These are phyloP conservation scores for Gobionotothen gibberifrons DNA, from an alignment of 2,797 vertebrate species.

Conservation along the genomic window DNA sequence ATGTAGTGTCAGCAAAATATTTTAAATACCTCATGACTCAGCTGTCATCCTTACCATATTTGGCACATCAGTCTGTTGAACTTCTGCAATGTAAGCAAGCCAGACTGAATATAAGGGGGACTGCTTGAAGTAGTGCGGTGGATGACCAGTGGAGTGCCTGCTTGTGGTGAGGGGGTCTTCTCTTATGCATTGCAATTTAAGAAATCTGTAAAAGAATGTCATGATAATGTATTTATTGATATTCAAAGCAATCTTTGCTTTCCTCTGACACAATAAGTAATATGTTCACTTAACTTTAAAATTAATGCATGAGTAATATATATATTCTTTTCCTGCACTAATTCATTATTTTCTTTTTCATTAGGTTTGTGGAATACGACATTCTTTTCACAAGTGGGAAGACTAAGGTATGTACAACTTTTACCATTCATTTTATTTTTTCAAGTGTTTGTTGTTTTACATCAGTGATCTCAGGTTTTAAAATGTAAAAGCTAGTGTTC, in stretches of 20 bases:
- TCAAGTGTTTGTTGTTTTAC: not conserved
- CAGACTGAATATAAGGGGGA: constrained; percentile 66
- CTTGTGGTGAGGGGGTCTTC: constrained; percentile 62
- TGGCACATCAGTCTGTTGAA: constrained; percentile 45
- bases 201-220: not conserved
- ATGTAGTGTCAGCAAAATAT: constrained; percentile 37
- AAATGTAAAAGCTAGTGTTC: not conserved
- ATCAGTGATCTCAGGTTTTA: not conserved
- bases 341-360: constrained; percentile 17
- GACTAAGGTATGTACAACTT: constrained; percentile 43
- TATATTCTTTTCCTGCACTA: constrained; percentile 11
- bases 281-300: not conserved
- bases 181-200: not conserved
- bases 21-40: constrained; percentile 38
- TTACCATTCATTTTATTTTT: not conserved
- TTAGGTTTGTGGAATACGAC: constrained; percentile 48
- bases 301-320: not conserved
- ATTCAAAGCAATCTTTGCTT: not conserved
- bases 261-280: not conserved
- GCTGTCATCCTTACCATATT: constrained; percentile 54
- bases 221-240: not conserved
- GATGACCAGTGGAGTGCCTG: constrained; percentile 51
- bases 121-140: constrained; percentile 50
- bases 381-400: constrained; percentile 33
- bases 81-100: constrained; percentile 68